Conservation (phyloP, 2,888 invertebrate genomes). For the Erpobdella octoculata region DNA sequence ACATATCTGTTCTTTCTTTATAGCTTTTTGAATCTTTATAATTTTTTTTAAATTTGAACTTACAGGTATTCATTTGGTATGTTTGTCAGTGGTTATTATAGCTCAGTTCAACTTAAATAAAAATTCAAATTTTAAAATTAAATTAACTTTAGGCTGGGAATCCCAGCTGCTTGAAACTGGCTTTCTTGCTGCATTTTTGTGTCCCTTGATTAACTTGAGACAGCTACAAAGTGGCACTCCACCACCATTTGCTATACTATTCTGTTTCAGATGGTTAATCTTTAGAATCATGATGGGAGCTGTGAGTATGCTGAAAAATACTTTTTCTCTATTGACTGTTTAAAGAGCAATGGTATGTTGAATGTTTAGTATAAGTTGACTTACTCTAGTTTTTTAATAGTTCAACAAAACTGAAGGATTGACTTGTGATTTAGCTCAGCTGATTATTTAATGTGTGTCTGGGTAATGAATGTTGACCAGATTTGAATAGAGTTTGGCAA, state of each 20-base stretch:
- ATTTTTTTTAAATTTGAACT: constrained; percentile 26
- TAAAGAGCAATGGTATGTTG: too few species aligned
- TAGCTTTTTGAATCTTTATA: not conserved
- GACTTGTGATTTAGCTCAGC: too few species aligned
- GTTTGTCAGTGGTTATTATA: constrained; percentile 25
- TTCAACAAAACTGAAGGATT: too few species aligned
- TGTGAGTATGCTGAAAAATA: too few species aligned
- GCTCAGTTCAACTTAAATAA: not conserved
- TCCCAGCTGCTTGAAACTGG: constrained; percentile 53
- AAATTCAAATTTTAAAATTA: not conserved
- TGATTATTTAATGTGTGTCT: too few species aligned
- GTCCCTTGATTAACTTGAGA: constrained; percentile 46
- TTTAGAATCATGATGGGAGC: constrained; percentile 54
- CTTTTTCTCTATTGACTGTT: too few species aligned
- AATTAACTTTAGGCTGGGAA: constrained; percentile 50
- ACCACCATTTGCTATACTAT: constrained; percentile 46
- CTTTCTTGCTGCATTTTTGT: constrained; percentile 51
- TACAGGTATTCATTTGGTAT: constrained; percentile 45
- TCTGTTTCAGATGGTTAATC: constrained; percentile 51
- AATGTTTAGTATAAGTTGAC: too few species aligned
- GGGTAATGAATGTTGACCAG: too few species aligned
- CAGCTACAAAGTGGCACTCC: constrained; percentile 46
- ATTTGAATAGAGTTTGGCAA: too few species aligned
- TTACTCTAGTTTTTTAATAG: too few species aligned
- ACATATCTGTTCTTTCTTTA: not conserved